Evolutionary conservation across 2,888 invertebrate genomes (phyloP).

Genomic region (Formica aserva): DNA sequence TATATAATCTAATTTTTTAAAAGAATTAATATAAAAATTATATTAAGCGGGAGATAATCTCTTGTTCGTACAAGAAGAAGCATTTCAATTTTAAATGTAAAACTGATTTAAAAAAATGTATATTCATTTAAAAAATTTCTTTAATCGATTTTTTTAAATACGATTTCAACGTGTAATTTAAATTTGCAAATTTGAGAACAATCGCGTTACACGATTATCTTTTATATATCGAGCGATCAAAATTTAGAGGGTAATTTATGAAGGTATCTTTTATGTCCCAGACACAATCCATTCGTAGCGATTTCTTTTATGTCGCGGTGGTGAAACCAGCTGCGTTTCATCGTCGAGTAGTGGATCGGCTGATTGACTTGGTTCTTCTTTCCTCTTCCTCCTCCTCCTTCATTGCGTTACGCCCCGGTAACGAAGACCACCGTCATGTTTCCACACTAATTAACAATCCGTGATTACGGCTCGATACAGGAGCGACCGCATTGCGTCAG

Average conservation of each 20-base stretch:
- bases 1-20: not conserved
- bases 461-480: conserved; percentile 57
- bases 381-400: conserved; percentile 5
- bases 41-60: not conserved
- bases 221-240: not conserved
- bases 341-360: not conserved
- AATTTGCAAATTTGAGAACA: not conserved
- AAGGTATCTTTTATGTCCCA: not conserved
- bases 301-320: not conserved
- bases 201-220: not conserved
- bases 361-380: conserved; percentile 1
- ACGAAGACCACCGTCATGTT: conserved; percentile 42
- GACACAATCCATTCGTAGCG: not conserved
- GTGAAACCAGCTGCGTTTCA: not conserved
- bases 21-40: not conserved
- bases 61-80: not conserved
- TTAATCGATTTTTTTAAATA: not conserved
- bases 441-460: conserved; percentile 65
- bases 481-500: conserved; percentile 69
- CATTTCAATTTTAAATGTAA: not conserved
- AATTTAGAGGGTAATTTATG: not conserved
- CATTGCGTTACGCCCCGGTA: conserved; percentile 3
- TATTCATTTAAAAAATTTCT: not conserved
- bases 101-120: not conserved
- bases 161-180: not conserved